phyloP scores from a whole-genome alignment of 1,140 invertebrate species.

The Oedothorax gibbosus region DNA sequence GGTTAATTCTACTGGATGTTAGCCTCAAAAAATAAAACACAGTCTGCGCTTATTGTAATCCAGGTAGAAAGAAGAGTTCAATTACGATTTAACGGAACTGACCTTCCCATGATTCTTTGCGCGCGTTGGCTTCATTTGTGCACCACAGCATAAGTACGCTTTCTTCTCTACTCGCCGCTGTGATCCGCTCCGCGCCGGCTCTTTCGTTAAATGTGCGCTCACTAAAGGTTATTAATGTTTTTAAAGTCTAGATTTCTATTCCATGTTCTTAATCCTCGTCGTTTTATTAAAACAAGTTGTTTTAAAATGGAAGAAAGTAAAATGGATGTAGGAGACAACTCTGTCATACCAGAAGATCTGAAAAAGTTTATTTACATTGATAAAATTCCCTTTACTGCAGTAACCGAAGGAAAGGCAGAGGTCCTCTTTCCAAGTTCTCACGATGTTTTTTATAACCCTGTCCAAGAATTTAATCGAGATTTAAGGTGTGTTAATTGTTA shows the following conservation, averaged over 20 bases:
- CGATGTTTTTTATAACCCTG: conserved; percentile 96
- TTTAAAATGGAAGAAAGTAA: not conserved
- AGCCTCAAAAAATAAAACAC: too few species aligned
- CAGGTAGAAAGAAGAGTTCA: too few species aligned
- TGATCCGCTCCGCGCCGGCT: too few species aligned
- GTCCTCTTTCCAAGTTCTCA: conserved; percentile 74
- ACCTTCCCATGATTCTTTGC: too few species aligned
- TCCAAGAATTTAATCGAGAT: conserved; percentile 97
- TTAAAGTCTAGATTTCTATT: not conserved
- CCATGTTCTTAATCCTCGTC: not conserved
- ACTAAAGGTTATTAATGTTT: not conserved
- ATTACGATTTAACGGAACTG: too few species aligned
- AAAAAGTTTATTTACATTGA: conserved; percentile 38
- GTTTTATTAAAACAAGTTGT: not conserved
- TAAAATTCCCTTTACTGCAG: conserved; percentile 38
- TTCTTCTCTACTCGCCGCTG: too few species aligned
- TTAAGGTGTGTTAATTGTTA: conserved; percentile 75
- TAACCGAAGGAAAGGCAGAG: conserved; percentile 80
- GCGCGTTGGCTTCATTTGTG: too few species aligned
- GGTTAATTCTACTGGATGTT: too few species aligned
- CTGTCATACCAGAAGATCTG: not conserved
- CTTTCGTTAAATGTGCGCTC: too few species aligned
- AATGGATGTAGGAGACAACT: not conserved
- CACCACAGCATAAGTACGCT: too few species aligned
- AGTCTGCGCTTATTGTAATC: too few species aligned